Evolutionary conservation across 2,797 vertebrate genomes (phyloP).

Genomic region (Tarsius wallacei): DNA sequence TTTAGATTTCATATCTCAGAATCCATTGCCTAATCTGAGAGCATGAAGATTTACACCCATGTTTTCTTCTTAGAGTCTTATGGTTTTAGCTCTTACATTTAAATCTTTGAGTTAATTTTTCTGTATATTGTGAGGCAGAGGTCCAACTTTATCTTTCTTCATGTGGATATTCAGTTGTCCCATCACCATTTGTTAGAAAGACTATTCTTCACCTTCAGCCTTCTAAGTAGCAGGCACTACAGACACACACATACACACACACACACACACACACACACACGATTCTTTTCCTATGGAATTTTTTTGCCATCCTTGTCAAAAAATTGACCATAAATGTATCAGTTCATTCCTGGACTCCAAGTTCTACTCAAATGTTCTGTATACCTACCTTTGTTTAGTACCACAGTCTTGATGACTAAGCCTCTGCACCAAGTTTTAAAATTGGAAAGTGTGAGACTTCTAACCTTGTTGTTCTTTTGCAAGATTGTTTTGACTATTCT

Average conservation of each 20-base stretch:
- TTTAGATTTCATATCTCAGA: no score
- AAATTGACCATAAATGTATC: not conserved
- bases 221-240: no score
- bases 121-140: no score
- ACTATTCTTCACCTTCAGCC: not conserved
- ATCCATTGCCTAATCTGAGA: no score
- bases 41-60: no score
- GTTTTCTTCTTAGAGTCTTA: no score
- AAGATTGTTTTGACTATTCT: not conserved
- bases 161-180: not conserved
- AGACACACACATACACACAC: no score
- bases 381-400: not conserved
- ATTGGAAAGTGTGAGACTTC: not conserved
- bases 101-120: no score
- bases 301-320: no score
- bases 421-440: not conserved
- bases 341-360: not conserved
- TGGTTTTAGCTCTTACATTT: no score
- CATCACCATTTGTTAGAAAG: not conserved
- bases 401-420: not conserved
- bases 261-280: no score
- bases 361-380: not conserved
- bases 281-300: no score
- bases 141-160: not conserved
- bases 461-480: not conserved